Evolutionary conservation across 1,140 invertebrate genomes (phyloP).

Genomic region (Xylocopa sonorina): DNA sequence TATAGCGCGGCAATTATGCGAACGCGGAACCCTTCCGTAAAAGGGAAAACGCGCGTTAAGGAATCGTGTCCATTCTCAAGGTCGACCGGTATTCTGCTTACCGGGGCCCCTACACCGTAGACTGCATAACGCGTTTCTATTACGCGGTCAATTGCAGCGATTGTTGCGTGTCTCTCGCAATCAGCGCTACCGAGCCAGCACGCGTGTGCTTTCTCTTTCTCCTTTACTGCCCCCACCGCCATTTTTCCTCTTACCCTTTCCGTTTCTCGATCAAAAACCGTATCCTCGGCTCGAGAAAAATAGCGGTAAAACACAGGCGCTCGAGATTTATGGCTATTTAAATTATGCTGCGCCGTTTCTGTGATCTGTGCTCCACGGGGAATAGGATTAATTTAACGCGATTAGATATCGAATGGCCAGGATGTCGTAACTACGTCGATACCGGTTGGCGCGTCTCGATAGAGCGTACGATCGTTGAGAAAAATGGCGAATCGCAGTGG

Average conservation of each 20-base stretch:
- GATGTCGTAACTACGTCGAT: neutral
- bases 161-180: conserved; percentile 73
- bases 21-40: conserved; percentile 71
- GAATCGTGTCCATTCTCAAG: conserved; percentile 74
- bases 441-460: neutral
- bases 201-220: conserved; percentile 32
- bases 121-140: conserved; percentile 76
- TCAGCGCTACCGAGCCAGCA: conserved; percentile 56
- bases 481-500: conserved; percentile 1
- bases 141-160: conserved; percentile 75
- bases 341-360: neutral
- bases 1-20: conserved; percentile 63
- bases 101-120: conserved; percentile 57
- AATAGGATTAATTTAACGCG: conserved; percentile 38
- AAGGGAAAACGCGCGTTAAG: conserved; percentile 71
- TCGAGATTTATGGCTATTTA: conserved; percentile 3
- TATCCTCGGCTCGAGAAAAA: neutral
- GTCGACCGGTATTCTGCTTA: conserved; percentile 74
- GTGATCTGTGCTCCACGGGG: neutral
- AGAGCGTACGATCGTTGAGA: neutral
- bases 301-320: neutral
- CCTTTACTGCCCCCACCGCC: neutral
- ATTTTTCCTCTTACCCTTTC: neutral
- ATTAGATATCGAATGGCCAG: conserved; percentile 33
- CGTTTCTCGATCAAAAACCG: no score